A percentile compares a stretch with the other conserved stretches of the same genome.
These are phyloP conservation scores for Patagioenas fasciata DNA, from an alignment of 2,113 vertebrate genomes.

Conservation along the genomic window DNA sequence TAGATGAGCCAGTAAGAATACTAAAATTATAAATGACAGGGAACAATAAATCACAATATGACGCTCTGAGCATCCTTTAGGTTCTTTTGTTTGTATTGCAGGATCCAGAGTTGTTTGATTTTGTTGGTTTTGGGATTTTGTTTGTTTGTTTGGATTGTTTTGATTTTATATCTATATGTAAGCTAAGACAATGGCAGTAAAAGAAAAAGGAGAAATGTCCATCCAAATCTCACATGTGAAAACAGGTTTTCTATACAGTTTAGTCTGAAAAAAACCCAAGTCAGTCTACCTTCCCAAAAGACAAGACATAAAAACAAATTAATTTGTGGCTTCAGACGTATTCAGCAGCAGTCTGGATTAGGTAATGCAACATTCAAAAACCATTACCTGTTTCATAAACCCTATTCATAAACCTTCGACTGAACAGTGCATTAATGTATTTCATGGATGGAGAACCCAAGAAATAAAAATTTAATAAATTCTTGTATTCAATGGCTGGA, in stretches of 20 bases:
- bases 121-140: neutral
- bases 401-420: neutral
- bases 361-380: neutral
- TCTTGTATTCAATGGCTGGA: neutral
- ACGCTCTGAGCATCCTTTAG: neutral
- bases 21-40: neutral
- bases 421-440: neutral
- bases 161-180: neutral
- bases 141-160: too few relatives aligned
- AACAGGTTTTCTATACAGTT: conserved; percentile 11
- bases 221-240: neutral
- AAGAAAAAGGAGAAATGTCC: neutral
- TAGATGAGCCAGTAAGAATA: neutral
- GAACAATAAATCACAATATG: neutral
- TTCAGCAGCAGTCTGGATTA: neutral
- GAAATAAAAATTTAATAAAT: neutral
- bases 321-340: neutral
- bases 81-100: neutral
- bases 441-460: neutral
- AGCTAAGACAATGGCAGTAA: neutral
- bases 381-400: neutral
- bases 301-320: neutral
- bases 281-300: neutral
- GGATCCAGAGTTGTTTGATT: neutral
- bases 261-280: neutral